Conservation (phyloP, 2,113 vertebrate genomes). For the Varanus salvator region DNA sequence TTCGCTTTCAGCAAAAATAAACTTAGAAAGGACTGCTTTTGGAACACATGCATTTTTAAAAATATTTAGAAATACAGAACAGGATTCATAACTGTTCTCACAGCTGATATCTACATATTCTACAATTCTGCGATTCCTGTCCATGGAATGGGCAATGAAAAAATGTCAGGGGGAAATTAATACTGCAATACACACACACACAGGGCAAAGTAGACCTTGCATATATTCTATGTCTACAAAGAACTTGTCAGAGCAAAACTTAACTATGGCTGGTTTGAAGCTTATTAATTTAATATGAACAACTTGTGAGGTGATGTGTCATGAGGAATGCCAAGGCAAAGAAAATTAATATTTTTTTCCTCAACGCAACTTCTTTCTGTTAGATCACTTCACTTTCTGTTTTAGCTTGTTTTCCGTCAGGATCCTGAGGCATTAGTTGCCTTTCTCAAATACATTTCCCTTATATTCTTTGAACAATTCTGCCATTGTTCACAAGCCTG, state of each 20-base stretch:
- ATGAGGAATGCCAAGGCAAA: slow-evolving; percentile 26
- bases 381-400: slow-evolving; percentile 32
- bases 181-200: not conserved
- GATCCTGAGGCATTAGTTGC: slow-evolving; percentile 17
- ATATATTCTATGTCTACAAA: slow-evolving; percentile 22
- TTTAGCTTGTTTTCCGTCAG: slow-evolving; percentile 24
- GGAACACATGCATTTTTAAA: not conserved
- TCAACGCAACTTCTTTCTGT: slow-evolving; percentile 4
- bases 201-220: not conserved
- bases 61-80: not conserved
- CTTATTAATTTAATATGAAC: slow-evolving; percentile 28
- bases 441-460: slow-evolving; percentile 21
- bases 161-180: slow-evolving; percentile 1
- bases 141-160: not conserved
- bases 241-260: not conserved
- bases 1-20: no score
- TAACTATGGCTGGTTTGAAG: not conserved
- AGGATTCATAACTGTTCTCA: not conserved
- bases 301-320: slow-evolving; percentile 28
- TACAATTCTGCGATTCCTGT: not conserved
- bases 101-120: not conserved
- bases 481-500: slow-evolving; percentile 11
- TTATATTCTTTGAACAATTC: slow-evolving; percentile 17
- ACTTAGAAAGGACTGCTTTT: not conserved
- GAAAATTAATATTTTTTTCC: slow-evolving; percentile 26